Percentiles rank a stretch among this genome's conserved stretches.
These are phyloP conservation scores for Cydia pomonella DNA, from an alignment of 1,140 invertebrate species.

Conservation along the genomic window DNA sequence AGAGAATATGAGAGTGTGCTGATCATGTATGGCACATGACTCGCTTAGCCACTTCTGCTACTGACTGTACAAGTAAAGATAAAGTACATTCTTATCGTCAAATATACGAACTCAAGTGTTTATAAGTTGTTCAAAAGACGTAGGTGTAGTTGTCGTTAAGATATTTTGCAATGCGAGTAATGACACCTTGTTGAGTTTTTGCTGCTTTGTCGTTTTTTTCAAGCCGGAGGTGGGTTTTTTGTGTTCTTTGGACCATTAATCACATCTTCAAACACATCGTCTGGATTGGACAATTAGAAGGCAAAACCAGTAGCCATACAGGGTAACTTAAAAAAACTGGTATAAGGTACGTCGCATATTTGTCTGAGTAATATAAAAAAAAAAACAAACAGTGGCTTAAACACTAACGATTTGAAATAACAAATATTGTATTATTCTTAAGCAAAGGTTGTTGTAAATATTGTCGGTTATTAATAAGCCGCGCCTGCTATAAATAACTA, in stretches of 20 bases:
- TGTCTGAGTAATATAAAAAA: too few relatives aligned
- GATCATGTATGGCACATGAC: too few relatives aligned
- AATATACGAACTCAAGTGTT: neutral
- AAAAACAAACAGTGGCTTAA: too few relatives aligned
- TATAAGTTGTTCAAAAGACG: neutral
- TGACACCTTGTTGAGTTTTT: slow-evolving; percentile 3
- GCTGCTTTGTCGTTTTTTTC: neutral
- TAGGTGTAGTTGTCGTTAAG: slow-evolving; percentile 4
- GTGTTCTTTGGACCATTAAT: neutral
- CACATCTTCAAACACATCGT: slow-evolving; percentile 1
- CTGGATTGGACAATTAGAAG: neutral
- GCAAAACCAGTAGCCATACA: neutral
- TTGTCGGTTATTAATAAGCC: too few relatives aligned
- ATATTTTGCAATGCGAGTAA: neutral
- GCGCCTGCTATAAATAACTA: too few relatives aligned
- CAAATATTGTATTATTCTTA: too few relatives aligned
- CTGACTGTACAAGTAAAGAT: neutral
- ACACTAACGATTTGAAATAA: too few relatives aligned
- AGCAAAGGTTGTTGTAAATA: too few relatives aligned
- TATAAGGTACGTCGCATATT: too few relatives aligned
- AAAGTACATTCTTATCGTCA: neutral
- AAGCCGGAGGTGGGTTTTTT: neutral
- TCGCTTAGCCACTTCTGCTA: too few relatives aligned
- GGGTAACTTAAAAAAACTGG: neutral
- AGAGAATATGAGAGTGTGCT: too few relatives aligned